Evolutionary conservation across 2,797 vertebrate genomes (phyloP).

Genomic region (Helarctos malayanus): DNA sequence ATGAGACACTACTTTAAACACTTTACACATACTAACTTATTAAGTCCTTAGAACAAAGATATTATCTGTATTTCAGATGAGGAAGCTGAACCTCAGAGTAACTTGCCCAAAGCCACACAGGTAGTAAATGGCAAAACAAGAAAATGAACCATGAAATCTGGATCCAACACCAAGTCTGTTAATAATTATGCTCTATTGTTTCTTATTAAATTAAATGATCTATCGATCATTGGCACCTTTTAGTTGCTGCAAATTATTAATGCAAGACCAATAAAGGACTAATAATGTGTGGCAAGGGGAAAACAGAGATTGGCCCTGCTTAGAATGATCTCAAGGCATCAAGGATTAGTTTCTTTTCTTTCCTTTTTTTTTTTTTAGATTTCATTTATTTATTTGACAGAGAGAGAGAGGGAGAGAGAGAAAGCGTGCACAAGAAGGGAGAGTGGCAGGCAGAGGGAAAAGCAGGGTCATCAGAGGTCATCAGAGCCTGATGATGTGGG

Average conservation of each 20-base stretch:
- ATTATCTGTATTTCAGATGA: neutral
- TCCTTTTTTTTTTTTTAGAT: neutral
- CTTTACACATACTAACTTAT: neutral
- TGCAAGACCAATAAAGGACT: neutral
- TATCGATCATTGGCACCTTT: neutral
- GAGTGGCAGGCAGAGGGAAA: neutral
- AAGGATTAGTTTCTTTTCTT: neutral
- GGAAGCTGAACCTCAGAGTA: neutral
- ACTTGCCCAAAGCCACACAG: neutral
- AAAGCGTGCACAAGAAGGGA: neutral
- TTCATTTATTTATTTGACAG: neutral
- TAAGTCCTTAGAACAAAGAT: neutral
- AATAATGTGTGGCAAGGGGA: neutral
- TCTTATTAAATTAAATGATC: neutral
- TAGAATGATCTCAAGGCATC: neutral
- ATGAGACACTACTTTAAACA: neutral
- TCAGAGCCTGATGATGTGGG: neutral
- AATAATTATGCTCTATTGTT: neutral
- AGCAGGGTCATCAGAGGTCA: neutral
- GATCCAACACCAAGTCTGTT: neutral
- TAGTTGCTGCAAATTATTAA: neutral
- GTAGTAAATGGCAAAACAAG: neutral
- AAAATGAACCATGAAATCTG: neutral
- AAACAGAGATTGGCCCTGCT: neutral
- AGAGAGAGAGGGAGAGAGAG: neutral